phyloP scores from a whole-genome alignment of 2,888 invertebrate species.

The Nycteola revayana region DNA sequence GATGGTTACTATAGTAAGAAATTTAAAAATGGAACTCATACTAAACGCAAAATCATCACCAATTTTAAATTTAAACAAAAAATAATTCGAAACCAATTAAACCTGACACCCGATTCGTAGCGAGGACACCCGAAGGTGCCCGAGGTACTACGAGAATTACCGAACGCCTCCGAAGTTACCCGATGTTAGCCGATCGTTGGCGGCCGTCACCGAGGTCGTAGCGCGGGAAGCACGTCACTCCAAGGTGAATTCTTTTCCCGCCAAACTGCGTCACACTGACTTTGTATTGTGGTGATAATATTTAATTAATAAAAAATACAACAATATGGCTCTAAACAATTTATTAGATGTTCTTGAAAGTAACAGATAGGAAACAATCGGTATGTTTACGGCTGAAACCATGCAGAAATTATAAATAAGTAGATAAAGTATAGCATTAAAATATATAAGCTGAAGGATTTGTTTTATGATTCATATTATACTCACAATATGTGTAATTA shows the following conservation, averaged over 20 bases:
- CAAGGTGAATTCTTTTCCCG: conserved; percentile 77
- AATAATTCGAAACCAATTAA: conserved; percentile 55
- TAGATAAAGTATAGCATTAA: too few species aligned
- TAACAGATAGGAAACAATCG: too few species aligned
- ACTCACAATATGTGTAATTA: too few species aligned
- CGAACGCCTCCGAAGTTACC: conserved; percentile 39
- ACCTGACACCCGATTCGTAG: conserved; percentile 41
- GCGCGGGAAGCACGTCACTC: conserved; percentile 70
- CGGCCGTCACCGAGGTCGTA: conserved; percentile 75
- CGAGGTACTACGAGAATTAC: conserved; percentile 20
- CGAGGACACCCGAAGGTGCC: conserved; percentile 44
- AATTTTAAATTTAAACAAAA: conserved; percentile 28
- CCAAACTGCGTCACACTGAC: conserved; percentile 61
- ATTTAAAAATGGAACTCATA: too few species aligned
- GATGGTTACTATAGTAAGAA: too few species aligned
- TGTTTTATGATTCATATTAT: too few species aligned
- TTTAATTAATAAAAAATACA: conserved; percentile 36
- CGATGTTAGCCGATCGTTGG: conserved; percentile 52
- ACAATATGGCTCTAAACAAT: conserved; percentile 31
- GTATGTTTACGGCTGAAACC: too few species aligned
- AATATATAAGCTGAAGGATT: too few species aligned
- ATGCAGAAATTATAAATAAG: too few species aligned
- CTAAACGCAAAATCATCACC: conserved; percentile 10
- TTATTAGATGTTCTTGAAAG: conserved; percentile 25
- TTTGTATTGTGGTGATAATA: conserved; percentile 59